These are phyloP conservation scores for Stictonetta naevosa DNA, from an alignment of 2,113 vertebrate species.

Conservation along the genomic window DNA sequence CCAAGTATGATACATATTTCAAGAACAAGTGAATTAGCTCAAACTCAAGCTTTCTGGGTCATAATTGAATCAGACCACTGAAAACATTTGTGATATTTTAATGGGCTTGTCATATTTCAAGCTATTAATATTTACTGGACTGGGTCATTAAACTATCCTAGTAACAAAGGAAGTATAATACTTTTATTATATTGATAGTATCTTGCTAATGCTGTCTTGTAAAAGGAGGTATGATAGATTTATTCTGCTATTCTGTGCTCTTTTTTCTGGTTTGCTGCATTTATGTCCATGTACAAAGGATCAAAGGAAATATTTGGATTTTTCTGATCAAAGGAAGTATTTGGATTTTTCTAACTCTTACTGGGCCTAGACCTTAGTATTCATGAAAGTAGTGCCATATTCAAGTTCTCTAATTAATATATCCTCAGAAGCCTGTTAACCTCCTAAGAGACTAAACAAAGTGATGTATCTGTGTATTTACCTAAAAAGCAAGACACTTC, in stretches of 20 bases:
- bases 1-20: conserved; percentile 50
- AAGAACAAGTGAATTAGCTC: conserved; percentile 52
- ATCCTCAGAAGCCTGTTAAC: not conserved
- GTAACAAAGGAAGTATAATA: not conserved
- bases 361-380: not conserved
- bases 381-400: not conserved
- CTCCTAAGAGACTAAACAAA: not conserved
- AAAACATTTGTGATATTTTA: conserved; percentile 39
- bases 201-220: not conserved
- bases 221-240: conserved; percentile 15
- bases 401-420: not conserved
- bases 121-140: conserved; percentile 44
- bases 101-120: conserved; percentile 28
- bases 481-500: not conserved
- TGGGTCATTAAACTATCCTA: not conserved
- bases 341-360: not conserved
- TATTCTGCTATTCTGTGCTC: not conserved
- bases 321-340: not conserved
- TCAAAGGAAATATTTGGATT: not conserved
- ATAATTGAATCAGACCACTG: conserved; percentile 18
- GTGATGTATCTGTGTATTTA: not conserved
- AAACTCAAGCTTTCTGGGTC: conserved; percentile 35
- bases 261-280: not conserved
- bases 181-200: conserved; percentile 5
- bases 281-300: not conserved